phyloP scores from a whole-genome alignment of 2,888 invertebrate species.

The Cistogaster globosa region DNA sequence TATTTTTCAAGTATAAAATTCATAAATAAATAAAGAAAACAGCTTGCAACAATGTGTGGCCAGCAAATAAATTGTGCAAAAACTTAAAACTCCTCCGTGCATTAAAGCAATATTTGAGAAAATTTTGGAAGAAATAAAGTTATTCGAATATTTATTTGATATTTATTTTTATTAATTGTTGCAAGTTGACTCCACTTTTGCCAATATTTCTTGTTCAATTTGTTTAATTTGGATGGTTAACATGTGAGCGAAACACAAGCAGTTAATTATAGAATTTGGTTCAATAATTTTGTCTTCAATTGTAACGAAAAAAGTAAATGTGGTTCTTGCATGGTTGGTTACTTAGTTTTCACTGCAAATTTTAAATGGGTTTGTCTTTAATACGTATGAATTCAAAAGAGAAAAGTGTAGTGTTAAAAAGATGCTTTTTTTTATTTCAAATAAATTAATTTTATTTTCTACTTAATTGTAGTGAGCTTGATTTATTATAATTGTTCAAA shows the following conservation, averaged over 20 bases:
- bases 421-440: not conserved
- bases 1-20: not conserved
- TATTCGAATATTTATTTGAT: not conserved
- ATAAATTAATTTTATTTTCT: not conserved
- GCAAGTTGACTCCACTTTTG: constrained; percentile 1
- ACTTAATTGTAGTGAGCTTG: too few relatives aligned
- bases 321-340: constrained; percentile 17
- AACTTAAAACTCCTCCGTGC: constrained; percentile 12
- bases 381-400: not conserved
- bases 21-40: not conserved
- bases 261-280: constrained; percentile 54
- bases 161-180: constrained; percentile 32
- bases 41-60: not conserved
- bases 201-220: constrained; percentile 36
- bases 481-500: too few relatives aligned
- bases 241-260: constrained; percentile 29
- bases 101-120: constrained; percentile 11
- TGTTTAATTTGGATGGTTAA: constrained; percentile 10
- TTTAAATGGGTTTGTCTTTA: not conserved
- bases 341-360: constrained; percentile 19
- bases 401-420: not conserved
- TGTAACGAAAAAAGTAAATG: constrained; percentile 33
- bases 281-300: constrained; percentile 41
- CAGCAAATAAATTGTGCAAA: not conserved
- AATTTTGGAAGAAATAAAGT: constrained; percentile 4